Conservation (phyloP, 2,888 invertebrate species). For the Buathra laborator region DNA sequence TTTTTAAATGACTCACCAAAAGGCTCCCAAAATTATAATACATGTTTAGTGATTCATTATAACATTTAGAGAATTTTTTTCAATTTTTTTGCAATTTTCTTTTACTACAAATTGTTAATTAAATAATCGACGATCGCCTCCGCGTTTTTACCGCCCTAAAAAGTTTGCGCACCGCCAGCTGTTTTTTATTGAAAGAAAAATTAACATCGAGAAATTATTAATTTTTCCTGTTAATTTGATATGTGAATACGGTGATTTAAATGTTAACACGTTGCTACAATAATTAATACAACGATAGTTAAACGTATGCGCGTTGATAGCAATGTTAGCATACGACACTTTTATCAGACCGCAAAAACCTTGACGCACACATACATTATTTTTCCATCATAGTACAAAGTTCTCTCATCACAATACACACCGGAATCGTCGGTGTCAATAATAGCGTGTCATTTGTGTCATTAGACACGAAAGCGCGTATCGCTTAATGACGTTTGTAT, state of each 20-base stretch:
- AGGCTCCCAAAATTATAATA: no score
- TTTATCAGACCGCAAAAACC: slow-evolving; percentile 20
- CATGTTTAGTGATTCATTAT: no score
- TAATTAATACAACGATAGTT: background rate
- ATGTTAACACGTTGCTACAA: background rate
- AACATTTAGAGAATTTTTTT: background rate
- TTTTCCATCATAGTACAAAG: background rate
- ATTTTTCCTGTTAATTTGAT: background rate
- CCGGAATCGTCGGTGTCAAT: slow-evolving; percentile 17
- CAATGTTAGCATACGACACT: slow-evolving; percentile 2
- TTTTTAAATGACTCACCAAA: no score
- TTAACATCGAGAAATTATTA: background rate
- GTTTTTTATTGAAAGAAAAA: background rate
- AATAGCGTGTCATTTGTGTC: slow-evolving; percentile 18
- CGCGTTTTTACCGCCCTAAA: no score
- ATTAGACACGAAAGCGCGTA: slow-evolving; percentile 1
- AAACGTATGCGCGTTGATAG: background rate
- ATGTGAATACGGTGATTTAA: background rate
- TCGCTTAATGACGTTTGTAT: slow-evolving; percentile 30
- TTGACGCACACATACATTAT: slow-evolving; percentile 4
- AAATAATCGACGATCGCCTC: no score
- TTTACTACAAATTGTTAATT: no score
- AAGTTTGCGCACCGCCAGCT: background rate
- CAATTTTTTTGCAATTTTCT: no score
- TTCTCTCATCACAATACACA: slow-evolving; percentile 11